Evolutionary conservation across 2,888 invertebrate species (phyloP), one percentile per base, ranked within the genome.

Genomic region (Parnassius orleans): DNA sequence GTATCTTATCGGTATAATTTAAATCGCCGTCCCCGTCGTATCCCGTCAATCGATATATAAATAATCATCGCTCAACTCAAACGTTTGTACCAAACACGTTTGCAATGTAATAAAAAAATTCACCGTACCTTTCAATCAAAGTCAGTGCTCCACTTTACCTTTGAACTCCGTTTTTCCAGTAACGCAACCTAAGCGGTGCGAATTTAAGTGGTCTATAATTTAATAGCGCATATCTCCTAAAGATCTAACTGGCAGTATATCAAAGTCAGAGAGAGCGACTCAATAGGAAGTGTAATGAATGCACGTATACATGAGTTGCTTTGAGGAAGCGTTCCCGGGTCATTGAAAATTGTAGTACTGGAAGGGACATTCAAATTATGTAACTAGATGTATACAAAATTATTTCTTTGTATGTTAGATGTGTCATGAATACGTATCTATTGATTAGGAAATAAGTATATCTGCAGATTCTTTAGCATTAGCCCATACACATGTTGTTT

Each of bases 261-360:
- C 83, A 84, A 80, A 78, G 81, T 80, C 80, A 75, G 69, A 73
- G 65, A 65, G 72, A 74, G 72, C 72, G 74, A 74, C 74, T 80
- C 81, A 81, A 83, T 83, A 76, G 80, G 79, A 81, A 77, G 72
- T 79, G 73, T 81, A 82, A 80, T 84, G 80, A 84, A 83, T 81
- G 75, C 77, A 65, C 65, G 60, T 65, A 67, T 68, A 65, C 72
- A 72, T 71, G 74, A 71, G 69, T 78, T 72, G 68, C 63, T 67
- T 68, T 62, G 52, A 79, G 79, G 80, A 83, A 83, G 77, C 70
- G 66, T 76, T 60, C 60, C 72, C 66, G 64, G 69, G 67, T 70
- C 67, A 71, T 70, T 63, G 69, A 69, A 56, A 69, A 72, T 68
- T 69, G 72, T 70, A 70, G 69, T 63, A 63, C 65, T 68, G 61